A percentile compares a stretch with the other conserved stretches of the same genome.
Conservation (phyloP, 92 coral and sea anemone genomes). For the Palythoa grandis region DNA sequence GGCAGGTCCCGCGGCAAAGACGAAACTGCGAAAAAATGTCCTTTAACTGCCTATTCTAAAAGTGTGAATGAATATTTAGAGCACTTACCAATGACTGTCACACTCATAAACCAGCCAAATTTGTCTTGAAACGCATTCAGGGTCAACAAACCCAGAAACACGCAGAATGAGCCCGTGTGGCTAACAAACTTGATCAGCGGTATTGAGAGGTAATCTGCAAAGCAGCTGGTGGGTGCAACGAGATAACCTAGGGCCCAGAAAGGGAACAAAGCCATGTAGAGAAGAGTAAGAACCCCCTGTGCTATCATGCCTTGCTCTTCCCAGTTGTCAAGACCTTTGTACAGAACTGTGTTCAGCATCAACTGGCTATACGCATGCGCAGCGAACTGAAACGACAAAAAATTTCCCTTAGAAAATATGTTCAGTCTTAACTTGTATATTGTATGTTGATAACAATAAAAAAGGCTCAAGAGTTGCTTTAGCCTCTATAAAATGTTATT, state of each 20-base stretch:
- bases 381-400: conserved; percentile 66
- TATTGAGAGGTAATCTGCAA: conserved; percentile 31
- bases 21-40: no score
- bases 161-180: conserved; percentile 49
- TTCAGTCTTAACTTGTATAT: no score
- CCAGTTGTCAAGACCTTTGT: conserved; percentile 65
- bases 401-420: not conserved
- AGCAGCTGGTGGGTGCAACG: conserved; percentile 33
- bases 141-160: conserved; percentile 46
- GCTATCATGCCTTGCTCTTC: conserved; percentile 31
- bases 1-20: no score
- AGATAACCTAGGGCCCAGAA: conserved; percentile 29
- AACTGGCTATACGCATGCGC: conserved; percentile 93
- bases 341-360: conserved; percentile 84
- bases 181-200: conserved; percentile 60
- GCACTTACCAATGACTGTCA: conserved; percentile 31
- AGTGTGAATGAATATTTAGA: not conserved
- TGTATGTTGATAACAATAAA: no score
- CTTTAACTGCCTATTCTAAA: no score
- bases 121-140: conserved; percentile 52
- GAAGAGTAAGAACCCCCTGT: not conserved
- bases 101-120: conserved; percentile 43
- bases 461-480: no score
- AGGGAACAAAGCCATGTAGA: conserved; percentile 31
- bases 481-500: no score